Conservation (phyloP, 2,797 vertebrate species). For the Odontamblyopus rebecca region DNA sequence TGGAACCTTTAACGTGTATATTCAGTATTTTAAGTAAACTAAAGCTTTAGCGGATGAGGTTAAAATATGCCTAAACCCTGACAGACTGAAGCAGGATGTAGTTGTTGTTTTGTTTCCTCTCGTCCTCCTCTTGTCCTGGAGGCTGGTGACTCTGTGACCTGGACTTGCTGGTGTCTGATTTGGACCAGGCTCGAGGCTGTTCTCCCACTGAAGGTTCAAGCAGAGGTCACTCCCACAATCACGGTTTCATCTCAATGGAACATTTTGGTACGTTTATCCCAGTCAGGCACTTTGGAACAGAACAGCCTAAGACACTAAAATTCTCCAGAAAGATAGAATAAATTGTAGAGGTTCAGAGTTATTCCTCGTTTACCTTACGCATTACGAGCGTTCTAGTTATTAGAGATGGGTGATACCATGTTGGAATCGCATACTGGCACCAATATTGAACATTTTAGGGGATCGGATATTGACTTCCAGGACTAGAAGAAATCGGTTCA, state of each 20-base stretch:
- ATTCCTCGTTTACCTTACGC: too few species aligned
- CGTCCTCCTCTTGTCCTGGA: neutral
- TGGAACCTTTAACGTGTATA: too few species aligned
- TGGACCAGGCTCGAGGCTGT: neutral
- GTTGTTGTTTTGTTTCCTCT: conserved; percentile 1
- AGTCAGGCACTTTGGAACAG: neutral
- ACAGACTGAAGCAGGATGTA: conserved; percentile 1
- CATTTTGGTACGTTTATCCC: neutral
- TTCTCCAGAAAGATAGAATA: too few species aligned
- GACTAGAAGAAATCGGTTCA: too few species aligned
- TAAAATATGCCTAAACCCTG: neutral
- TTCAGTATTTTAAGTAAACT: too few species aligned
- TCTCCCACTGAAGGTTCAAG: conserved; percentile 3
- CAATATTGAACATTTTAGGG: too few species aligned
- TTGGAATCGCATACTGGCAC: too few species aligned
- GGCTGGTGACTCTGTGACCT: neutral
- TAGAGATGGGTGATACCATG: too few species aligned
- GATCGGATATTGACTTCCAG: too few species aligned
- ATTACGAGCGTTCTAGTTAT: too few species aligned
- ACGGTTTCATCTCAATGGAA: neutral
- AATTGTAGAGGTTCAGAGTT: too few species aligned
- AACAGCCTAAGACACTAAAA: neutral
- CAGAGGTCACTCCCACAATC: neutral
- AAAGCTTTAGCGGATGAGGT: too few species aligned
- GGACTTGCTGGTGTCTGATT: neutral